Conservation (phyloP, 2,888 invertebrate genomes). For the Lacanobia wlatinum region DNA sequence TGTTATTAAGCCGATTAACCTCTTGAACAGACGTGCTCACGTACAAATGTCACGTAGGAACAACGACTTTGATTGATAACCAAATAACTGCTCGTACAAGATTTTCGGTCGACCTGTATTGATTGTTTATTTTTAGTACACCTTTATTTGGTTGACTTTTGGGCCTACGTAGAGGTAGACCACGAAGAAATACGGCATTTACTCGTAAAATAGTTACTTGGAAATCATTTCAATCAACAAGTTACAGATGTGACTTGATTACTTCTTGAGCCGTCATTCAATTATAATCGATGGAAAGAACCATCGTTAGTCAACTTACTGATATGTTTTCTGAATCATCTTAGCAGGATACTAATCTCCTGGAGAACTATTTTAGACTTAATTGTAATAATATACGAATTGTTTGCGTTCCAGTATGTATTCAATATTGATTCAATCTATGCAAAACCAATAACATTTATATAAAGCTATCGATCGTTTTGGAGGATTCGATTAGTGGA, state of each 20-base stretch:
- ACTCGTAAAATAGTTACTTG: background rate
- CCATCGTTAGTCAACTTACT: background rate
- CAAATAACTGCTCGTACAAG: slow-evolving; percentile 52
- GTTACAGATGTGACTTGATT: slow-evolving; percentile 1
- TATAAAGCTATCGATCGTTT: slow-evolving; percentile 59
- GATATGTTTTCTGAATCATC: background rate
- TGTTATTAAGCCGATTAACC: slow-evolving; percentile 72
- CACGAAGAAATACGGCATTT: background rate
- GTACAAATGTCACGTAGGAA: slow-evolving; percentile 58
- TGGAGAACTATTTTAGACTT: background rate
- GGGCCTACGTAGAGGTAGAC: slow-evolving; percentile 8
- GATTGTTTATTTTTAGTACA: slow-evolving; percentile 59
- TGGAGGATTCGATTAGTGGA: slow-evolving; percentile 72
- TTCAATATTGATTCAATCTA: slow-evolving; percentile 42
- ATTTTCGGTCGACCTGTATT: slow-evolving; percentile 40
- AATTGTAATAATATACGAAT: background rate
- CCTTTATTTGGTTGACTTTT: slow-evolving; percentile 37
- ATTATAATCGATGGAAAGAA: background rate
- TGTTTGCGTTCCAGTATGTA: slow-evolving; percentile 6
- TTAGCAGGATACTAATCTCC: background rate
- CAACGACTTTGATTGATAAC: slow-evolving; percentile 55
- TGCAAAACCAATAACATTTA: slow-evolving; percentile 23
- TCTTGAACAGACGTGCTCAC: slow-evolving; percentile 60
- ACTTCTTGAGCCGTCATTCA: background rate
- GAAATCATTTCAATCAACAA: slow-evolving; percentile 2